Base-by-base conservation (phyloP, 2,113 vertebrate genomes). In the Pagrus major region DNA sequence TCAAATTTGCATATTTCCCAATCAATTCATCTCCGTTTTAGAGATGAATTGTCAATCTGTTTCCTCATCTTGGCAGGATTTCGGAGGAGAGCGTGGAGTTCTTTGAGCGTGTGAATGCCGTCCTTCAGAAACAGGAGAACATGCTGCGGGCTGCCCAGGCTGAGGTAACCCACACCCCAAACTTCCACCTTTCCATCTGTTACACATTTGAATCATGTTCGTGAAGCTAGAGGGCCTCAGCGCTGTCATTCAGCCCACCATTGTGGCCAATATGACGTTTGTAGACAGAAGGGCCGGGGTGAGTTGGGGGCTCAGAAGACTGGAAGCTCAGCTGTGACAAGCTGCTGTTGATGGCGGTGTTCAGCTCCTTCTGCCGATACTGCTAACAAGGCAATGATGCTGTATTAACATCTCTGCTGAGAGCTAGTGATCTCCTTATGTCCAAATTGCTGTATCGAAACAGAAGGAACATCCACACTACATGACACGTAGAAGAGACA, bases 51-150 rank as follows among this genome's bases (percentile, higher is more conserved):
- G 44, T 78, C 73, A 73, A n/a, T 86, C 41, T 87, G 58, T 73
- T 83, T 59, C n/a, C 10, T 92, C 69, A 78, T 67, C 81, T 87
- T 93, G 88, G 71, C 92, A 97, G 96, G 93, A 85, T 94, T 86
- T 94, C 95, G 0, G 95, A 93, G 85, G 95, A 94, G 42, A 95
- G 95, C 1, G 87, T 85, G 39, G 95, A 97, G 86, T 97, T 97
- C 89, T 97, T 97, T 64, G 94, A 95, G 15, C 95, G 94, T 35
- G 95, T 96, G 95, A 96, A 94, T 55, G 93, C 90, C 84, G 92
- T 97, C 73, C 93, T 97, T 78, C 95, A 95, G 92, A 97, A 97
- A 84, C 95, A 95, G 68, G 95, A 96, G 23, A 93, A 92, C 90
- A 94, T 97, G 91, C 93, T 94, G 89, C 93, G 88, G 55, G 93